Evolutionary conservation across 2,113 vertebrate genomes (phyloP).

Genomic region (Clarias gariepinus): DNA sequence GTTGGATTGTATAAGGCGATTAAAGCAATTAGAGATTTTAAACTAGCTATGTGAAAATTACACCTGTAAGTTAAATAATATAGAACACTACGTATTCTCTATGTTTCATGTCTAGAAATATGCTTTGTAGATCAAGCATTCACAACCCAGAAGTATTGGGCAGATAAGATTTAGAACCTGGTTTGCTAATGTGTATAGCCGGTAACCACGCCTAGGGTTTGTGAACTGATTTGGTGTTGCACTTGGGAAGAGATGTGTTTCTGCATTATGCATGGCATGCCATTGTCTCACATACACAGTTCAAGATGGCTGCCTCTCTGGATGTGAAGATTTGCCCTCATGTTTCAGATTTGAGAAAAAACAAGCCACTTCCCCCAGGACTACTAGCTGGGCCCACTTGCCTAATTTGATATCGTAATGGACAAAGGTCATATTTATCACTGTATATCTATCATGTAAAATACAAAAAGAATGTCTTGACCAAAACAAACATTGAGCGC

Average conservation of each 20-base stretch:
- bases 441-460: conserved; percentile 78
- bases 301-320: conserved; percentile 93
- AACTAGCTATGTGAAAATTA: conserved; percentile 77
- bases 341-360: conserved; percentile 83
- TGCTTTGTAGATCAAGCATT: conserved; percentile 79
- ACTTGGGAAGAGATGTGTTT: conserved; percentile 79
- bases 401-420: conserved; percentile 51
- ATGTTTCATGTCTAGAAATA: conserved; percentile 75
- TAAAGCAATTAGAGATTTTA: conserved; percentile 81
- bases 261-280: conserved; percentile 96
- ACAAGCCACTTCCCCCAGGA: conserved; percentile 56
- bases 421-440: conserved; percentile 73
- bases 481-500: conserved; percentile 72
- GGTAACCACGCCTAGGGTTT: conserved; percentile 90
- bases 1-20: conserved; percentile 83
- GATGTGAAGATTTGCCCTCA: conserved; percentile 99
- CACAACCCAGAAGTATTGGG: conserved; percentile 77
- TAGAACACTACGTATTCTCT: conserved; percentile 94
- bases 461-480: conserved; percentile 61
- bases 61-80: conserved; percentile 88
- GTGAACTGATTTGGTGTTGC: conserved; percentile 83
- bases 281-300: conserved; percentile 88
- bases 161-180: conserved; percentile 78
- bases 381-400: conserved; percentile 43
- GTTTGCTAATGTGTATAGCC: conserved; percentile 86